Percentiles rank a stretch among this genome's conserved stretches.
phyloP scores from a whole-genome alignment of 2,113 vertebrate genomes.

The Apus apus region DNA sequence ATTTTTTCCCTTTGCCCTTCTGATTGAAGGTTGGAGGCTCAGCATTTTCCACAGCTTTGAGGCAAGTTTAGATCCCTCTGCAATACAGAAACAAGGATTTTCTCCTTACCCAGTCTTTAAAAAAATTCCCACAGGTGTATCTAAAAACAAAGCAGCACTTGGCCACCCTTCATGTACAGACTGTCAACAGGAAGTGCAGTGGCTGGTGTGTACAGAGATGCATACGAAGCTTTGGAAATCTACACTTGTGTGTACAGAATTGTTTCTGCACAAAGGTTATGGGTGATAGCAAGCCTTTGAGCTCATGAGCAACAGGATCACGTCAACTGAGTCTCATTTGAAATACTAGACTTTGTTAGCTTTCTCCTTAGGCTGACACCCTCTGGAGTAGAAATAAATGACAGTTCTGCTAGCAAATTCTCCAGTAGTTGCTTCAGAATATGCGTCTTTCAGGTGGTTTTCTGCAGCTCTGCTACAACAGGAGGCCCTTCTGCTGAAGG shows the following conservation, averaged over 20 bases:
- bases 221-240: background rate
- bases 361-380: background rate
- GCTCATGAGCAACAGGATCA: background rate
- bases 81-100: background rate
- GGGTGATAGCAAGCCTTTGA: background rate
- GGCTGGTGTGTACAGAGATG: background rate
- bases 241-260: no score
- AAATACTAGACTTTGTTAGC: background rate
- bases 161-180: background rate
- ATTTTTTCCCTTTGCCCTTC: background rate
- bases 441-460: background rate
- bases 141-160: background rate
- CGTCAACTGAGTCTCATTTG: accelerated
- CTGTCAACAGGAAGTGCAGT: background rate
- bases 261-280: background rate
- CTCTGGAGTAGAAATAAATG: background rate
- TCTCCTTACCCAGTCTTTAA: background rate
- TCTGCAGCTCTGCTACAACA: background rate
- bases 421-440: background rate
- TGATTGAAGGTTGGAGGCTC: background rate
- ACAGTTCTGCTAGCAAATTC: background rate
- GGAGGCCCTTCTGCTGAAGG: background rate
- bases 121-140: background rate
- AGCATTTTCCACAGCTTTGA: background rate
- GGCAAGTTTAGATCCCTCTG: background rate